Percentiles rank a stretch among this genome's conserved stretches.
These are phyloP conservation scores for Emmelina monodactyla DNA, from an alignment of 2,888 invertebrate genomes.

Conservation along the genomic window DNA sequence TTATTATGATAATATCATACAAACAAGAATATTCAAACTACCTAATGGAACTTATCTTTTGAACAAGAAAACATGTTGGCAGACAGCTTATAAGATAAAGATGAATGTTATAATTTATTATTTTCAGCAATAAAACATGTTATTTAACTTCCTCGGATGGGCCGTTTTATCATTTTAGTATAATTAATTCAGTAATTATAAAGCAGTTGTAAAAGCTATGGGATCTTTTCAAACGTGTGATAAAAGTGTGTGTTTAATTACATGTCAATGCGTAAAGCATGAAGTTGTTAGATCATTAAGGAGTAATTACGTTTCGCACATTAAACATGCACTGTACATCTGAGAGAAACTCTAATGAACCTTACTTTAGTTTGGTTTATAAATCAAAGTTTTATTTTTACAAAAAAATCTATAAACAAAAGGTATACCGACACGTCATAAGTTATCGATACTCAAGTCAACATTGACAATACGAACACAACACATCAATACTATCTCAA, in stretches of 20 bases:
- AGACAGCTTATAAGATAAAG: constrained; percentile 16
- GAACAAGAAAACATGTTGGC: constrained; percentile 15
- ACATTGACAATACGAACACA: too few species aligned
- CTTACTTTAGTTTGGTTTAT: too few species aligned
- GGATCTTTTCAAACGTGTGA: not conserved
- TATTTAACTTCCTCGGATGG: not conserved
- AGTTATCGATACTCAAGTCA: too few species aligned
- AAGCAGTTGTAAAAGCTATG: not conserved
- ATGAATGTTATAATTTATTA: constrained; percentile 5
- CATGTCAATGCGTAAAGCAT: constrained; percentile 25
- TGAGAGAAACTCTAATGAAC: too few species aligned
- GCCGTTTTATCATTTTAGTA: not conserved
- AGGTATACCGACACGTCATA: too few species aligned
- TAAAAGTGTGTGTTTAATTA: too few species aligned
- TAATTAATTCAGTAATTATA: not conserved
- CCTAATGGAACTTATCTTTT: constrained; percentile 17
- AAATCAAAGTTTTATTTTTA: too few species aligned
- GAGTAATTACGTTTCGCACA: too few species aligned
- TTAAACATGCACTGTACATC: too few species aligned
- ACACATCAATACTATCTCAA: too few species aligned
- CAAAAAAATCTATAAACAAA: too few species aligned
- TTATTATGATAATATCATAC: constrained; percentile 32
- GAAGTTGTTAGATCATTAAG: too few species aligned
- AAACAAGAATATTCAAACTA: constrained; percentile 26
- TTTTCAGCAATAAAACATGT: not conserved